Percentiles rank a stretch among this genome's conserved stretches.
phyloP scores from a whole-genome alignment of 2,888 invertebrate genomes.

The Tetranychus piercei region DNA sequence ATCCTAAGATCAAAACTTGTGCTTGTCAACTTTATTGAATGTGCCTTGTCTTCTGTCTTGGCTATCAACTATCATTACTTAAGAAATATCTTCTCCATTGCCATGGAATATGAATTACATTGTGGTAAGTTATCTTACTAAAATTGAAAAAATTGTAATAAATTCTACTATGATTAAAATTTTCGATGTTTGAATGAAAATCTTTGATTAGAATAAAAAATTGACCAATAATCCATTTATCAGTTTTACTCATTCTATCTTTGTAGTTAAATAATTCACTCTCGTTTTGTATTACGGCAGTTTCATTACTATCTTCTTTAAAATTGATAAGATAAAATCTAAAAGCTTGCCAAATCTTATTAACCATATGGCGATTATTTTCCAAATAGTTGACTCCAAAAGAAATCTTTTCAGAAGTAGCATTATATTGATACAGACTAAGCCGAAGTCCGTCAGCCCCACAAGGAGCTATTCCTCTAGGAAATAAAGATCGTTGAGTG shows the following conservation, averaged over 20 bases:
- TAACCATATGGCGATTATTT: constrained; percentile 59
- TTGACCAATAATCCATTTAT: constrained; percentile 70
- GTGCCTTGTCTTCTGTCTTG: too few relatives aligned
- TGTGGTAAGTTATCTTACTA: constrained; percentile 36
- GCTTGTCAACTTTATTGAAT: too few relatives aligned
- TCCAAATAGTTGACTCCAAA: constrained; percentile 42
- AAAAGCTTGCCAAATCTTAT: constrained; percentile 85
- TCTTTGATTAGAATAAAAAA: constrained; percentile 47
- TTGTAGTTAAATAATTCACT: background rate
- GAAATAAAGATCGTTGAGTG: constrained; percentile 53
- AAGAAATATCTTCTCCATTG: too few relatives aligned
- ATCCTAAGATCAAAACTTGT: too few relatives aligned
- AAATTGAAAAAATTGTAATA: constrained; percentile 54
- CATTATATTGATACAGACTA: constrained; percentile 40
- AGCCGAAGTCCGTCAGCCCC: constrained; percentile 82
- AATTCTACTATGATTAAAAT: constrained; percentile 51
- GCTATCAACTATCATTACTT: too few relatives aligned
- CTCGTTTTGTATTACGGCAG: constrained; percentile 2
- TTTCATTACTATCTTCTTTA: background rate
- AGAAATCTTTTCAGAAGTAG: constrained; percentile 29
- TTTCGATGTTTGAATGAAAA: constrained; percentile 47
- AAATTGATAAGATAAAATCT: constrained; percentile 21
- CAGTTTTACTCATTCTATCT: constrained; percentile 38
- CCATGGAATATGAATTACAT: too few relatives aligned
- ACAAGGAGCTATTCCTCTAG: constrained; percentile 61